These are phyloP conservation scores for Melanotaenia maccullochi DNA, from an alignment of 2,797 vertebrate genomes.

Conservation along the genomic window DNA sequence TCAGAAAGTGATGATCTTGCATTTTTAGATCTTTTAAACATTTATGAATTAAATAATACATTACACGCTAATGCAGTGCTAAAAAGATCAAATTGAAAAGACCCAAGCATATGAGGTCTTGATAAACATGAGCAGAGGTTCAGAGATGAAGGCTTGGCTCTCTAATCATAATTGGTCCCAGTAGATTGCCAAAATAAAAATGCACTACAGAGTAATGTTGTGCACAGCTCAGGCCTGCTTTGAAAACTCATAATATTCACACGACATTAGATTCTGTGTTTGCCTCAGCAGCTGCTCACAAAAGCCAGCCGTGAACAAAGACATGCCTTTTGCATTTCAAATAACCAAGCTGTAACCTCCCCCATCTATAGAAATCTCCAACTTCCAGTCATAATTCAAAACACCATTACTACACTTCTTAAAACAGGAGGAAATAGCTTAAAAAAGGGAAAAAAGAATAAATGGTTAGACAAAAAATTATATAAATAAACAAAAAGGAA, in stretches of 20 bases:
- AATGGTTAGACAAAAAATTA: constrained; percentile 23
- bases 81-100: constrained; percentile 83
- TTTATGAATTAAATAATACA: constrained; percentile 87
- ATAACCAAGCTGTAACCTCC: constrained; percentile 69
- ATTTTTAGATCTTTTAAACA: constrained; percentile 84
- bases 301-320: constrained; percentile 81
- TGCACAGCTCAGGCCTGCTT: constrained; percentile 66
- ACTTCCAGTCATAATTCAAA: constrained; percentile 83
- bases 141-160: constrained; percentile 78
- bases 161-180: constrained; percentile 85
- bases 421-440: constrained; percentile 77
- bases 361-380: constrained; percentile 74
- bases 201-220: constrained; percentile 72
- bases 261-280: constrained; percentile 76
- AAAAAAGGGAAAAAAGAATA: constrained; percentile 39
- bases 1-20: constrained; percentile 84
- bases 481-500: constrained; percentile 9
- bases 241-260: constrained; percentile 80
- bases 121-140: constrained; percentile 79
- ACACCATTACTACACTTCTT: constrained; percentile 78
- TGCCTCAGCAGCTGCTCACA: constrained; percentile 76
- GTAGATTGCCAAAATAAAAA: constrained; percentile 77
- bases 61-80: constrained; percentile 81
- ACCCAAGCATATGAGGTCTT: constrained; percentile 73
- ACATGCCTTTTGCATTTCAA: constrained; percentile 82